Base-by-base conservation (phyloP, 1,140 invertebrate genomes). In the Rhagoletis zephyria region DNA sequence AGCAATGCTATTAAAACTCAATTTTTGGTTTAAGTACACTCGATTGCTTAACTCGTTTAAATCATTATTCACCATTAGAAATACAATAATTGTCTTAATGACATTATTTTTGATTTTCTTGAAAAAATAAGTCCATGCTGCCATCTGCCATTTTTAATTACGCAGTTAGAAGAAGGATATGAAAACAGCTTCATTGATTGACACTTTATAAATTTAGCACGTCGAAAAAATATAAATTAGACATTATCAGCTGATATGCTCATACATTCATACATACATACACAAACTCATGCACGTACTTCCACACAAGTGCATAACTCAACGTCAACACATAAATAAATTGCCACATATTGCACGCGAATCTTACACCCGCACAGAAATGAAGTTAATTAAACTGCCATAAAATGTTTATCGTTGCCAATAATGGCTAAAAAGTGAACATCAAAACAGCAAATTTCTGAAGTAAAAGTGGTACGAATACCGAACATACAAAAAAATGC, bases 321-420 rank as follows among this genome's bases (percentile, higher is more conserved):
- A 30, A 30, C 30, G 30, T 30, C 30, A 30, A 30, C 30, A 30
- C 30, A 42, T 74, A 4, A 3, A n/a, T 70, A 74, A 16, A 74
- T 74, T 45, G 40, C 14, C 42, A 14, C 30, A 42, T 12, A 42
- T 70, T 70, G 65, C 65, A 14, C 67, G 42, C 40, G 16, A 74
- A 74, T 16, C 7, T 74, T 42, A 74, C 40, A 74, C 30, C 67
- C 10, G 12, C 40, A 14, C 67, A 48, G 40, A 48, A 74, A 74
- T 74, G 67, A 74, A 74, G 42, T 74, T 74, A 74, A 74, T 74
- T 74, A 74, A 74, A 74, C 45, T 74, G 67, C 67, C 42, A 74
- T 74, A 74, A 74, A 74, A 48, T 74, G 42, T 74, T 74, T 74
- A 74, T 74, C 67, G 42, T 48, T 74, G 12, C 10, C 65, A 45